Evolutionary conservation across 2,888 invertebrate genomes (phyloP), one percentile per base, ranked within the genome.

Genomic region (Callosobruchus maculatus): DNA sequence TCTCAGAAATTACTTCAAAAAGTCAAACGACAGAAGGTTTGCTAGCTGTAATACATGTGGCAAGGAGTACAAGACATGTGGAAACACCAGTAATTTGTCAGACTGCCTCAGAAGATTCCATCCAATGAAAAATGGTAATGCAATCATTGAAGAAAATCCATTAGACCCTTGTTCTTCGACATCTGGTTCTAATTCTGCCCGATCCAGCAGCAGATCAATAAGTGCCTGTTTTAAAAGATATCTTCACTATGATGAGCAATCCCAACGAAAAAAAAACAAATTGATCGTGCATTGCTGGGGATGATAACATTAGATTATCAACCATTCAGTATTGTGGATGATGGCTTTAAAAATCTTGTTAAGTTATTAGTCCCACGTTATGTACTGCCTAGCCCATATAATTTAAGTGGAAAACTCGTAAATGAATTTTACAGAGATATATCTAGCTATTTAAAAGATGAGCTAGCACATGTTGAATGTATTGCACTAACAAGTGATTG

Each of bases 401-500:
- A 68, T 20, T 3, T 72, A 22, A 68, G 21, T 21, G 68, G 26
- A 68, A 72, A 22, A 72, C 20, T 72, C 4, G 0, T 68, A 3
- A 22, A 20, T 13, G 5, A 68, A 13, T 0, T 22, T 13, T 72
- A 21, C 21, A 72, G 2, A 1, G 72, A 72, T 9, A 72, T 21
- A 22, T 22, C 2, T 21, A 21, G 67, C 1, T 67, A 22, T 21
- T 68, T 74, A 26, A 76, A 77, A 70, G 68, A 74, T 67, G 73
- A 67, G 68, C 70, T 77, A 21, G 66, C 67, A 49, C 26, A 72
- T 73, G 72, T 74, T 21, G 68, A 76, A 68, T 78, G 70, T 74
- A 70, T 77, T 70, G 73, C 76, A 30, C 74, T 77, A 26, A 78
- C 76, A 26, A 71, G 68, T 69, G 78, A 77, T 66, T 68, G 71